Percentiles rank a stretch among this genome's conserved stretches.
These are phyloP conservation scores for Heliconius erato DNA, from an alignment of 2,888 invertebrate species.

Conservation along the genomic window DNA sequence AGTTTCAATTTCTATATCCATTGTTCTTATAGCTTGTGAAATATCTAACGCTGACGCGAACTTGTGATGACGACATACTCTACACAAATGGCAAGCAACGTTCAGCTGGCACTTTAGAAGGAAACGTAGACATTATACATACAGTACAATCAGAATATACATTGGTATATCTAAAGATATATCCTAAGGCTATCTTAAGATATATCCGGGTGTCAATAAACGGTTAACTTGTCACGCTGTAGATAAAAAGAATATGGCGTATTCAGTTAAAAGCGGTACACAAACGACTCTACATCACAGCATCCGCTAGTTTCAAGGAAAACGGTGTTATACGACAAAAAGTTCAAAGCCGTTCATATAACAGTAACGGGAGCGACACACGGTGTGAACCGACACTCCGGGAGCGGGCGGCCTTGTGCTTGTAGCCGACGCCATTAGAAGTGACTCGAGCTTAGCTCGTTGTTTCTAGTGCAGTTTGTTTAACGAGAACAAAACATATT, in stretches of 20 bases:
- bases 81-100: slow-evolving; percentile 1
- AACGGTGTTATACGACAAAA: slow-evolving; percentile 19
- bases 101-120: neutral
- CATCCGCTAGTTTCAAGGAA: slow-evolving; percentile 22
- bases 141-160: neutral
- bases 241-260: neutral
- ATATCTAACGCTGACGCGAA: neutral
- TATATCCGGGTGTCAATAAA: neutral
- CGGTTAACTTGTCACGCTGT: neutral
- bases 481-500: too few relatives aligned
- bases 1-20: neutral
- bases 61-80: slow-evolving; percentile 7
- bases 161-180: too few relatives aligned
- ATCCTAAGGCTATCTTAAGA: neutral
- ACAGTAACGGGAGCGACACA: slow-evolving; percentile 12
- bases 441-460: neutral
- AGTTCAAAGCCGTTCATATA: slow-evolving; percentile 16
- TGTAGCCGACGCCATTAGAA: neutral
- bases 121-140: too few relatives aligned
- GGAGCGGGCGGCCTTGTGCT: neutral
- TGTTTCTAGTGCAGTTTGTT: neutral
- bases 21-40: neutral
- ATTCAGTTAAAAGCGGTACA: neutral
- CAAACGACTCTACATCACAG: neutral
- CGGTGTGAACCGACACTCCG: neutral